Evolutionary conservation across 1,140 invertebrate species (phyloP).

Genomic region (Calycopis cecrops): DNA sequence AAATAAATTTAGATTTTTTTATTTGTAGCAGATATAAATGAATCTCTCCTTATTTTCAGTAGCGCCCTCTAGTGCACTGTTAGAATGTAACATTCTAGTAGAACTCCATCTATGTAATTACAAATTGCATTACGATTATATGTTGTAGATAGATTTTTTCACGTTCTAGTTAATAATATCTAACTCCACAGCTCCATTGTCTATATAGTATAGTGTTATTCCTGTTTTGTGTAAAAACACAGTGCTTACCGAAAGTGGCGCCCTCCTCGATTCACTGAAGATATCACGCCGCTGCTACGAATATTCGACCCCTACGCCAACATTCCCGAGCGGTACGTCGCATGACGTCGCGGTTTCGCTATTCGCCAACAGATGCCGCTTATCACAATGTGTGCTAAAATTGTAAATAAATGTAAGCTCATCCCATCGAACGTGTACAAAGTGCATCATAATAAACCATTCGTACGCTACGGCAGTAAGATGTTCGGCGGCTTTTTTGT

Average conservation of each 20-base stretch:
- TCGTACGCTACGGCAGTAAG: no score
- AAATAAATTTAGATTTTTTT: no score
- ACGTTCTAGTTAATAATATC: neutral
- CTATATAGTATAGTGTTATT: constrained; percentile 22
- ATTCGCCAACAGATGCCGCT: constrained; percentile 59
- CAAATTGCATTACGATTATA: constrained; percentile 15
- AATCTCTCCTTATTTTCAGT: constrained; percentile 14
- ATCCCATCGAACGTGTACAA: constrained; percentile 5
- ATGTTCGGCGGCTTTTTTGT: no score
- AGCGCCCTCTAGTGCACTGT: constrained; percentile 14
- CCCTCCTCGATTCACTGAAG: constrained; percentile 82
- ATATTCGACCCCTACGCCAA: constrained; percentile 81
- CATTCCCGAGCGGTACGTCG: constrained; percentile 67
- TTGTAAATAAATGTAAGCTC: constrained; percentile 16
- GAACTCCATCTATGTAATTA: constrained; percentile 6
- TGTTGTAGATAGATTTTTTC: constrained; percentile 32
- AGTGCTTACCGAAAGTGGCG: constrained; percentile 82
- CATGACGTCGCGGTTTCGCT: constrained; percentile 45
- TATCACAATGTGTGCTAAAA: constrained; percentile 42
- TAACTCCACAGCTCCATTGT: neutral
- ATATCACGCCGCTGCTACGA: constrained; percentile 83
- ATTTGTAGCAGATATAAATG: constrained; percentile 24
- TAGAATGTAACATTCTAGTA: constrained; percentile 19
- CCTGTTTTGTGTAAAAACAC: constrained; percentile 54
- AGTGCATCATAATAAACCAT: no score